Percentiles rank a stretch among this genome's conserved stretches.
phyloP scores from a whole-genome alignment of 2,113 vertebrate genomes.

The cattle (Bos taurus) region DNA sequence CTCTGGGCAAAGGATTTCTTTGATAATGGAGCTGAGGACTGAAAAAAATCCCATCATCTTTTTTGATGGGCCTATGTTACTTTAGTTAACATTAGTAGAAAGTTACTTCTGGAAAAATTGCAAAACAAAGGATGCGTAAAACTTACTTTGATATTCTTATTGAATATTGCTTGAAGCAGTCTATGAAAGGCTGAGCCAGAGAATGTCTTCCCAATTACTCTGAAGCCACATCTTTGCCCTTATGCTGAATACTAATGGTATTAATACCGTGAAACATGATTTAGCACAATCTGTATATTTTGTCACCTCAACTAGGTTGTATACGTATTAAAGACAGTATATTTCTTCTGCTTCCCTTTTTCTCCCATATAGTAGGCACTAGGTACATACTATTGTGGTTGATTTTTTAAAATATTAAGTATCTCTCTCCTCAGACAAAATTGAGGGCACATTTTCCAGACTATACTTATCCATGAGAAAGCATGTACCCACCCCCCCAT shows the following conservation, averaged over 20 bases:
- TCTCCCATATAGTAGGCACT: not conserved
- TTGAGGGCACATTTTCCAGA: not conserved
- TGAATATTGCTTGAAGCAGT: not conserved
- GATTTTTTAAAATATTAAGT: conserved; percentile 1
- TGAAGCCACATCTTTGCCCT: not conserved
- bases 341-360: not conserved
- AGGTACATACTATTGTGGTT: not conserved
- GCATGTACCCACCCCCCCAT: not conserved
- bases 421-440: not conserved
- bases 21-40: not conserved
- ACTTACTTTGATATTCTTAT: not conserved
- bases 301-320: not conserved
- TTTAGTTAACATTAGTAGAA: not conserved
- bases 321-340: not conserved
- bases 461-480: not conserved
- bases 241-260: not conserved
- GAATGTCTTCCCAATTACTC: not conserved
- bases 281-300: not conserved
- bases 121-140: not conserved
- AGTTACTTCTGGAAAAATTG: not conserved
- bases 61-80: not conserved
- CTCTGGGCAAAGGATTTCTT: not conserved
- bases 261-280: not conserved
- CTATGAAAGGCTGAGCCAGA: not conserved
- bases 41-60: not conserved